Percentiles rank a stretch among this genome's conserved stretches.
These are phyloP conservation scores for Equus quagga DNA, from an alignment of 2,113 vertebrate genomes.

Conservation along the genomic window DNA sequence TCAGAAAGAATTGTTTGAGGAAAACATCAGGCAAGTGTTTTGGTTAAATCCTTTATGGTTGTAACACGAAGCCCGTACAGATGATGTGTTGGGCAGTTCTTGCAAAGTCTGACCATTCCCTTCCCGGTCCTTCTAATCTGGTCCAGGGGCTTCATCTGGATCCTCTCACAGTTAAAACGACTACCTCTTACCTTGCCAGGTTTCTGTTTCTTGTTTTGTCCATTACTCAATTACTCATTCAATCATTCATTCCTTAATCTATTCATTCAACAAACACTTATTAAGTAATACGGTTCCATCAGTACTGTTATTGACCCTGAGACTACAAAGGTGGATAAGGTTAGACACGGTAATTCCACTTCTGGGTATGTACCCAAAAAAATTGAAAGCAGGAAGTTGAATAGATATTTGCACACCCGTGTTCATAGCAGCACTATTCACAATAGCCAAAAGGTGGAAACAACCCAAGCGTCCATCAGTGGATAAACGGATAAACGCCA, in stretches of 20 bases:
- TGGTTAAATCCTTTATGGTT: not conserved
- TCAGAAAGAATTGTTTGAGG: not conserved
- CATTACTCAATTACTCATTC: not conserved
- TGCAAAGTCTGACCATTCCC: not conserved
- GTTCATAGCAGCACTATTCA: not conserved
- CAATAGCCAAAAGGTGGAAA: not conserved
- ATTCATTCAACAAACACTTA: not conserved
- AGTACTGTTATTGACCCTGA: not conserved
- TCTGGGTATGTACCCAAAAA: not conserved
- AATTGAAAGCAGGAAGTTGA: not conserved
- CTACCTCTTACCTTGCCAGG: not conserved
- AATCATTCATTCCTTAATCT: not conserved
- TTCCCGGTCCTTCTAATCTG: no score
- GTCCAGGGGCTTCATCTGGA: accelerated
- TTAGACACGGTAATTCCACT: not conserved
- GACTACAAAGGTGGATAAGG: not conserved
- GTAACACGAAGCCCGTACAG: not conserved
- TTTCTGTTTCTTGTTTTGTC: not conserved
- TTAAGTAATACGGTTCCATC: not conserved
- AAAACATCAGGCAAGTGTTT: not conserved
- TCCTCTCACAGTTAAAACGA: not conserved
- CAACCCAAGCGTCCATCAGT: not conserved
- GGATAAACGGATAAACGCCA: not conserved
- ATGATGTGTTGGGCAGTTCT: not conserved
- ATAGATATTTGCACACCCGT: not conserved